phyloP scores from a whole-genome alignment of 2,797 vertebrate species.

The Calcarius lapponicus region DNA sequence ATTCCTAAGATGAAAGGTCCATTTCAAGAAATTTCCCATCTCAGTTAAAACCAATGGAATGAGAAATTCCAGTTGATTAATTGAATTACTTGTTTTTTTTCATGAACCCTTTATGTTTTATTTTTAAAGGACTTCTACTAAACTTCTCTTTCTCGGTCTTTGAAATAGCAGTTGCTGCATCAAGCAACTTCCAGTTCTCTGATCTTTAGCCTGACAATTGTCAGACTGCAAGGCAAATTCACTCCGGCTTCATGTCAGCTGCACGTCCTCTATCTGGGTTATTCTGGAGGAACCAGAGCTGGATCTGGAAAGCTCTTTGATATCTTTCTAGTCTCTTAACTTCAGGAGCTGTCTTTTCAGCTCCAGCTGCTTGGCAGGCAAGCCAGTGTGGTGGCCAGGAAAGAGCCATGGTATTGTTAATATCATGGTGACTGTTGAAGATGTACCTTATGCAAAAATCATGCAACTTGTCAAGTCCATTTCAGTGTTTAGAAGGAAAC shows the following conservation, averaged over 20 bases:
- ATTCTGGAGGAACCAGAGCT: background rate
- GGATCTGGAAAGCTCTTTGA: background rate
- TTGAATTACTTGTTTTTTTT: background rate
- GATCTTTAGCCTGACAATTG: background rate
- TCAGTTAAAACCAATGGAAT: background rate
- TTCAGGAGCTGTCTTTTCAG: background rate
- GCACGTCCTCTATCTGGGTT: fast-evolving
- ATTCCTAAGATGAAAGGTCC: background rate
- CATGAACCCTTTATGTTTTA: background rate
- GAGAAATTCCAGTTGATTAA: background rate
- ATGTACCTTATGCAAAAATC: background rate
- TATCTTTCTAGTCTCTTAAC: background rate
- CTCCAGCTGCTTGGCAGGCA: background rate
- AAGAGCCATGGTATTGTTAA: background rate
- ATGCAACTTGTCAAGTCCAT: background rate
- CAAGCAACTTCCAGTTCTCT: background rate
- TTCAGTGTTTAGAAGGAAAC: background rate
- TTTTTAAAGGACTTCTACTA: background rate
- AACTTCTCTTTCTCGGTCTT: background rate
- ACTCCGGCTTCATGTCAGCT: background rate
- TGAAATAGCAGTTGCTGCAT: background rate
- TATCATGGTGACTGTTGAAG: background rate
- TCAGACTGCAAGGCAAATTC: background rate
- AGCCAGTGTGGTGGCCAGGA: background rate
- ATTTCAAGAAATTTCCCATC: background rate